These are phyloP conservation scores for Odontamblyopus lacepedii DNA, from an alignment of 2,797 vertebrate genomes.

Conservation along the genomic window DNA sequence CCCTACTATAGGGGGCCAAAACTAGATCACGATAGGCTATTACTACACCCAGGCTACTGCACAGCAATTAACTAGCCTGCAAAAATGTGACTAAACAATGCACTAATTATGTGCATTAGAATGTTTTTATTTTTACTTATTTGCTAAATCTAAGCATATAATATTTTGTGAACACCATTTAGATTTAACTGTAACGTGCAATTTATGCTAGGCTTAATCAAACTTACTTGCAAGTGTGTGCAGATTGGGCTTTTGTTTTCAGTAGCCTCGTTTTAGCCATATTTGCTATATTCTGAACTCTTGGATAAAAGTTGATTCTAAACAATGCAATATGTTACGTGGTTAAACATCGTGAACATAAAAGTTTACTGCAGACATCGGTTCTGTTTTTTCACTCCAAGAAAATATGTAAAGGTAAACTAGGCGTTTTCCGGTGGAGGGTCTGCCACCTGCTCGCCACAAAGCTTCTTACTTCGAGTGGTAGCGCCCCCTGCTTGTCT, in stretches of 20 bases:
- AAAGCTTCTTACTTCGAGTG: too few species aligned
- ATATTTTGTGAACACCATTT: neutral
- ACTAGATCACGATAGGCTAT: too few species aligned
- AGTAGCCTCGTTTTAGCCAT: neutral
- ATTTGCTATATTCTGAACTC: neutral
- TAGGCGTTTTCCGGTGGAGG: too few species aligned
- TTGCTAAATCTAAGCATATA: neutral
- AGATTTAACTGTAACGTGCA: neutral
- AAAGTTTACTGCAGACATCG: too few species aligned
- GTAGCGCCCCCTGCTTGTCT: too few species aligned
- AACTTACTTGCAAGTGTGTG: neutral
- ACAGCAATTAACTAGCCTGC: too few species aligned
- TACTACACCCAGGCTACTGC: too few species aligned
- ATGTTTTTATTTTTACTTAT: neutral
- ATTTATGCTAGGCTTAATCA: neutral
- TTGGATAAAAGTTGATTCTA: neutral
- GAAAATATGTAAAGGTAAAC: too few species aligned
- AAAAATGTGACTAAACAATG: too few species aligned
- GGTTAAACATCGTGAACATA: too few species aligned
- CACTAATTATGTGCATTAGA: neutral
- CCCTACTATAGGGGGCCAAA: neutral
- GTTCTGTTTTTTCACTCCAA: too few species aligned
- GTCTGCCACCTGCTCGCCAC: too few species aligned
- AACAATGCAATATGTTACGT: neutral
- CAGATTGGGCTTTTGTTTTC: neutral